phyloP scores from a whole-genome alignment of 2,888 invertebrate genomes.

The Pyrocoelia pectoralis region DNA sequence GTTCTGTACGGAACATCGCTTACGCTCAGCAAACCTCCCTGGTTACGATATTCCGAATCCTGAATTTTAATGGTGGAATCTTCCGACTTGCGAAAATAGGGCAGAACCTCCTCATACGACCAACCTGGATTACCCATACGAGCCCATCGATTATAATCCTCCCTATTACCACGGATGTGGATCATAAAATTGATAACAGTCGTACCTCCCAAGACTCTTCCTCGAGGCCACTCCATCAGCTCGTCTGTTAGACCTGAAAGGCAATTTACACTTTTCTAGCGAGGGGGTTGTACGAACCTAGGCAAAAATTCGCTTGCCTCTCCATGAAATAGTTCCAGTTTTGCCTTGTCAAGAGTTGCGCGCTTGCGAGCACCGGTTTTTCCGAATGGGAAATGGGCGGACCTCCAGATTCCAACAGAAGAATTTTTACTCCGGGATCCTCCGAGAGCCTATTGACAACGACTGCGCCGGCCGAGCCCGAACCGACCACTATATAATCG shows the following conservation, averaged over 20 bases:
- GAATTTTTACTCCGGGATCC: conserved; percentile 66
- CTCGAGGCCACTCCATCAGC: conserved; percentile 60
- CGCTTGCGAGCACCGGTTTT: conserved; percentile 63
- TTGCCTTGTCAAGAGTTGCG: conserved; percentile 65
- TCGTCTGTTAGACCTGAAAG: conserved; percentile 55
- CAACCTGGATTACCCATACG: conserved; percentile 60
- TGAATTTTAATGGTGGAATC: conserved; percentile 52
- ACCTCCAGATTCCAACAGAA: conserved; percentile 72
- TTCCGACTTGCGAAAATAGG: conserved; percentile 57
- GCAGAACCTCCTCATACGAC: conserved; percentile 61
- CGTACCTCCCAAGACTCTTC: conserved; percentile 63
- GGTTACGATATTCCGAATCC: conserved; percentile 55
- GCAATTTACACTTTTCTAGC: not conserved
- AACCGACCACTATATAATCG: conserved; percentile 74
- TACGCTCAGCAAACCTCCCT: conserved; percentile 57
- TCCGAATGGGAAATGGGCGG: conserved; percentile 63
- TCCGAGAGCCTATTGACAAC: conserved; percentile 75
- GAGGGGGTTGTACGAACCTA: conserved; percentile 51
- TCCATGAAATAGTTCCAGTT: conserved; percentile 71
- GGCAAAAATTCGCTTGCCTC: conserved; percentile 63
- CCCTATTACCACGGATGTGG: conserved; percentile 65
- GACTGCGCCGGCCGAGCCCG: conserved; percentile 75
- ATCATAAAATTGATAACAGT: conserved; percentile 62
- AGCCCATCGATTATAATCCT: conserved; percentile 72
- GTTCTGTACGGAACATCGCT: conserved; percentile 59